Base-by-base conservation (phyloP, 2,797 vertebrate genomes). In the Tiaroga cobitis region DNA sequence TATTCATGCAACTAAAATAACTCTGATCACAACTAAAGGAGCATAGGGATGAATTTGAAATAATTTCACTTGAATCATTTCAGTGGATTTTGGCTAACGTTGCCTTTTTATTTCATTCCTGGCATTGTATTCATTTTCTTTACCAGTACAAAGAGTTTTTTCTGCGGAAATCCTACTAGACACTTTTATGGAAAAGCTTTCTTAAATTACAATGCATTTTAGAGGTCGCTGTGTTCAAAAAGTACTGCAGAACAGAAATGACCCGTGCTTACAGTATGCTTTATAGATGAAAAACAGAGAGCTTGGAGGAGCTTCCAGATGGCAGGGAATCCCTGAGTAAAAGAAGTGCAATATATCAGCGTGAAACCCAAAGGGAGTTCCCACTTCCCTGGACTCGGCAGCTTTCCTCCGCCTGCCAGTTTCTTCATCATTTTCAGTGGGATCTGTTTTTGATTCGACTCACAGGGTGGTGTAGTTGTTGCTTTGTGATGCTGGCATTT, bases 271-370 rank as follows among this genome's bases (percentile, higher is more conserved):
- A 37, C 37, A 37, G 5, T 37, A 49, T 79, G 72, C 41, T 29
- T n/a, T 37, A 43, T 59, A 32, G 41, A 77, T 32, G 9, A 65
- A n/a, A 74, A 86, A 81, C 80, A 39, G 86, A 49, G 80, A 88
- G 89, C 85, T 88, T 82, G 87, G 87, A 92, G 91, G 90, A 91
- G 76, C 84, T 81, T 88, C 89, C 91, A 89, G 49, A 88, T 68
- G 34, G 90, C 90, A 92, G 93, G 92, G 93, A 94, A 93, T 93
- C 93, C 93, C 93, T 86, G 85, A 70, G 87, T 91, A 89, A 89
- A 87, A 73, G 13, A 19, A 18, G 88, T 87, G 91, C 89, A 90
- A 93, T 94, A 93, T 93, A 94, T 94, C 92, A 94, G 88, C 80
- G 80, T 81, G 89, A 89, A 91, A 92, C 90, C 90, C 87, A 90